Evolutionary conservation across 2,888 invertebrate species (phyloP), one percentile per base, ranked within the genome.

Genomic region (Troglohyphantes excavatus): DNA sequence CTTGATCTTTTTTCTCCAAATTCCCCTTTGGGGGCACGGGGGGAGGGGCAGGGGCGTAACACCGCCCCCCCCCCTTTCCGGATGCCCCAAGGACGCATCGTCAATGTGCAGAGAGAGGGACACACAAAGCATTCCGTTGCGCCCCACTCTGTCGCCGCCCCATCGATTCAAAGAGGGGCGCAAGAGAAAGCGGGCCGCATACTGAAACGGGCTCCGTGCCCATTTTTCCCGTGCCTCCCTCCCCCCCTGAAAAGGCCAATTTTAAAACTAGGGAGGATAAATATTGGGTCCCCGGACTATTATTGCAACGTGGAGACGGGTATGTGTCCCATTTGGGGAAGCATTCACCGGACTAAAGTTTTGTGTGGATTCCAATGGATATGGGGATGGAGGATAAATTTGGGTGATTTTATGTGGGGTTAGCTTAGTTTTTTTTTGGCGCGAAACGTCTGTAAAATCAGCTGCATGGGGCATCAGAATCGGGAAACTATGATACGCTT

Each of bases 121-220:
- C 13, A 13, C 13, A 11, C 39, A 39, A 39, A 39, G 13, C n/a
- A n/a, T n/a, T n/a, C n/a, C n/a, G n/a, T n/a, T n/a, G 5, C 53
- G 53, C 53, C 53, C 53, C 53, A n/a, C 53, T 13, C 53, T 53
- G 53, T 53, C 53, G 53, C 53, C 53, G 53, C 17, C 53, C 53
- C 13, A 53, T 53, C 53, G 53, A 53, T 53, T 53, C 13, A 53
- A 53, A 53, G 5, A 53, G 53, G 53, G n/a, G 5, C 33, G n/a
- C n/a, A n/a, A n/a, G n/a, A n/a, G n/a, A n/a, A n/a, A n/a, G n/a
- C n/a, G 39, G 39, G 39, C 39, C 9, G 9, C 7, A 39, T 11
- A 39, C 39, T 39, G 39, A 17, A 53, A 53, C 53, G 53, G 53
- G 53, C 53, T 53, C 53, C n/a, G 53, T 53, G 53, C 53, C 53